Evolutionary conservation across 2,113 vertebrate genomes (phyloP).

Genomic region (Gila orcuttii): DNA sequence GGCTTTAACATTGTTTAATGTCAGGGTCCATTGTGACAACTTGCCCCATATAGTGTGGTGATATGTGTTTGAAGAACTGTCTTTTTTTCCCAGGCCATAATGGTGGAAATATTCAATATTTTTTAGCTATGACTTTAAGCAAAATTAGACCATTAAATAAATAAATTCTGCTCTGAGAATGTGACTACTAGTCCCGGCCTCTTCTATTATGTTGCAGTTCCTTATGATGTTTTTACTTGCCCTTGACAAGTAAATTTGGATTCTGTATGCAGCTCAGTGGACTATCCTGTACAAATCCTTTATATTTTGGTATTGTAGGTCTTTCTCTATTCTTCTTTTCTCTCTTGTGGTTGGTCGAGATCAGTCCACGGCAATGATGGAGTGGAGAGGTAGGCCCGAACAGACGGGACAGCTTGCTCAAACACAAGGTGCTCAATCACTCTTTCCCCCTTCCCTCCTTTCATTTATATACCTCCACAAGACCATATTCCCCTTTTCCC

Average conservation of each 20-base stretch:
- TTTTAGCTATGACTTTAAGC: not conserved
- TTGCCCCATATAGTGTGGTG: not conserved
- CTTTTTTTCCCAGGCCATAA: not conserved
- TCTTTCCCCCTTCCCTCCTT: conserved; percentile 60
- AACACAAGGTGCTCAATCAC: conserved; percentile 76
- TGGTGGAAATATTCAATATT: not conserved
- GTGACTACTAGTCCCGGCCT: not conserved
- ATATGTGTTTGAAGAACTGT: not conserved
- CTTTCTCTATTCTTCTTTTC: conserved; percentile 21
- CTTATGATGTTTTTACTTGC: not conserved
- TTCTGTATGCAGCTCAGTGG: not conserved
- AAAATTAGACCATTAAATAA: too few relatives aligned
- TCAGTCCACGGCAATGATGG: conserved; percentile 72
- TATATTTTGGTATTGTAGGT: not conserved
- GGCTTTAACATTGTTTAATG: too few relatives aligned
- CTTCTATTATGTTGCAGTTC: not conserved
- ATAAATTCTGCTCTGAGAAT: too few relatives aligned
- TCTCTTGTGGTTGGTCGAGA: conserved; percentile 70
- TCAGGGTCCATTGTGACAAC: not conserved
- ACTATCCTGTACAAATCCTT: conserved; percentile 11
- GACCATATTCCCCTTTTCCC: conserved; percentile 51
- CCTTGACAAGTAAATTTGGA: not conserved
- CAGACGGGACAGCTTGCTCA: conserved; percentile 72
- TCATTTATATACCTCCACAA: conserved; percentile 60
- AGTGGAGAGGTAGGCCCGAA: conserved; percentile 69